Percentiles rank a stretch among this genome's conserved stretches.
Evolutionary conservation across 2,797 vertebrate species (phyloP).

Genomic region (Labroides dimidiatus): DNA sequence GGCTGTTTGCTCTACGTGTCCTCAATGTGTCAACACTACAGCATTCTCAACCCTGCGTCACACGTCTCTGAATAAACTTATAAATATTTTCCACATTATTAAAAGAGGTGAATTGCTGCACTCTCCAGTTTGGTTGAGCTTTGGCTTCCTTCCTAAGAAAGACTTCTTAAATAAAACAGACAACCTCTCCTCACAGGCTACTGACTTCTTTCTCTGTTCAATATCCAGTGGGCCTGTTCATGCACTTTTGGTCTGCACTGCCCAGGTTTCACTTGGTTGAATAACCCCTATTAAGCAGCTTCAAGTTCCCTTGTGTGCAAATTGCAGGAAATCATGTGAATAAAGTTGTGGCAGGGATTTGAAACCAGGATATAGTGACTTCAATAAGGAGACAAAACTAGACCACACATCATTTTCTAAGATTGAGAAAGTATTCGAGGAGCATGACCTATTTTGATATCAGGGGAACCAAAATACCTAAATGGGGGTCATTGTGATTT

Average conservation of each 20-base stretch:
- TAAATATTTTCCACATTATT: slow-evolving; percentile 46
- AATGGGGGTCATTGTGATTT: too few relatives aligned
- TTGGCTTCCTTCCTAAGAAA: slow-evolving; percentile 1
- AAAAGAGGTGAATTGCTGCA: slow-evolving; percentile 30
- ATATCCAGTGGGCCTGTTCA: neutral
- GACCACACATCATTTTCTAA: neutral
- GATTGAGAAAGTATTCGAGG: too few relatives aligned
- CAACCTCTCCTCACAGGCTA: neutral
- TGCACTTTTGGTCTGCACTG: neutral
- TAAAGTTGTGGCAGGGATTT: neutral
- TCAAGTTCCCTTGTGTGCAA: neutral
- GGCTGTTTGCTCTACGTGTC: slow-evolving; percentile 9
- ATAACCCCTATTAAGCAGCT: neutral
- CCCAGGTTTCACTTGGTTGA: neutral
- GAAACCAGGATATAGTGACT: neutral
- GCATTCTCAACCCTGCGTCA: slow-evolving; percentile 10
- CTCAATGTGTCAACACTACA: slow-evolving; percentile 22
- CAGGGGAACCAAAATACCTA: too few relatives aligned
- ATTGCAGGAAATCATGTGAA: neutral
- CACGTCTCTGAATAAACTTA: slow-evolving; percentile 37
- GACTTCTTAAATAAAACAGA: slow-evolving; percentile 20
- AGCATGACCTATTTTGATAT: too few relatives aligned
- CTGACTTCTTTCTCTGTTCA: neutral
- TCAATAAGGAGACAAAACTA: neutral
- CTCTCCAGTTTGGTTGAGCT: slow-evolving; percentile 21